Evolutionary conservation across 2,113 vertebrate genomes (phyloP).

Genomic region (Amazona vittata): DNA sequence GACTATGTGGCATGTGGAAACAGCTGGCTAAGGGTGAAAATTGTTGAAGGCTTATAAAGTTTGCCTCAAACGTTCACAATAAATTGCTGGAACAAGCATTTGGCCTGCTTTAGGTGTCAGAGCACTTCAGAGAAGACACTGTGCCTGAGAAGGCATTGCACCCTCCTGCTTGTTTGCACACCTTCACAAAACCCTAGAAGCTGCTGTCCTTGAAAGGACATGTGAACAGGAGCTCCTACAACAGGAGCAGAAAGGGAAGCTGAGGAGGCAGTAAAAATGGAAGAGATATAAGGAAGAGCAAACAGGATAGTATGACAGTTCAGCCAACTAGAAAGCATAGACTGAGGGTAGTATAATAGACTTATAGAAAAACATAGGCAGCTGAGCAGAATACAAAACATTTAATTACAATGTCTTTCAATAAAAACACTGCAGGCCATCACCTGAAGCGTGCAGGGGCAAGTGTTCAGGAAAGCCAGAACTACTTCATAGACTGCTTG

Average conservation of each 20-base stretch:
- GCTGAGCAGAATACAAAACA: not conserved
- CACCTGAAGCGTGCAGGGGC: not conserved
- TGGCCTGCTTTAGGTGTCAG: not conserved
- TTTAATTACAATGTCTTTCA: not conserved
- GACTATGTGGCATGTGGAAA: not conserved
- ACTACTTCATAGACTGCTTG: not conserved
- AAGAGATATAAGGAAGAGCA: not conserved
- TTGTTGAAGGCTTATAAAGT: not conserved
- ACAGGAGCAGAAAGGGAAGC: not conserved
- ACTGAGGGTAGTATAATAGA: not conserved
- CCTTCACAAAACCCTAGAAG: not conserved
- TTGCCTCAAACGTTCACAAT: not conserved
- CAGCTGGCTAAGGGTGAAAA: not conserved
- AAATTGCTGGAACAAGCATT: not conserved
- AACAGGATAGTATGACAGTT: not conserved
- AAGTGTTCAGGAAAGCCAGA: not conserved
- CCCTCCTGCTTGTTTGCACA: not conserved
- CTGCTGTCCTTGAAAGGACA: not conserved
- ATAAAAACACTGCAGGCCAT: not conserved
- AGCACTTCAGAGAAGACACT: not conserved
- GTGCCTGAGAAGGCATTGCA: not conserved
- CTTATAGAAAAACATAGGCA: not conserved
- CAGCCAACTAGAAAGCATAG: not conserved
- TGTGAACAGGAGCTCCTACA: not conserved
- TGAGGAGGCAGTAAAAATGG: not conserved